Evolutionary conservation across 2,888 invertebrate genomes (phyloP), one percentile per base, ranked within the genome.

Genomic region (Exocentrus adspersus): DNA sequence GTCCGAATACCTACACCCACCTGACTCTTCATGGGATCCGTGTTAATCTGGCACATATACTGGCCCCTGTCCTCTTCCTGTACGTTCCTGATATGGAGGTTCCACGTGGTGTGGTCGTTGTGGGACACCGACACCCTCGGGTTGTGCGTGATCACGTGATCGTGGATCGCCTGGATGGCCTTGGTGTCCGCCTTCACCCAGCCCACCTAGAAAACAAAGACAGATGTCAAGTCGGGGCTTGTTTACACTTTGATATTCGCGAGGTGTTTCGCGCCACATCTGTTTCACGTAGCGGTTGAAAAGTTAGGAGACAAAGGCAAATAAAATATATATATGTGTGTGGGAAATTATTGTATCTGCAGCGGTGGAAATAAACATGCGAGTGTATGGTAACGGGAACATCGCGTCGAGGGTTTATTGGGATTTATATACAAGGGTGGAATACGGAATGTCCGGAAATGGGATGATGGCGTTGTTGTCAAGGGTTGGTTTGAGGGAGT

Each of bases 31-130:
- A 95, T 95, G 0, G 95, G 96, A 83, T 94, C 93, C 16, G 95
- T 95, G 85, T 96, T 96, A 78, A 96, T 90, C 85, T 96, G 95
- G 83, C 95, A 96, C 94, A 95, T 95, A 84, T 95, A 96, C 74
- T 91, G 89, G 24, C 96, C 96, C 51, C 90, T 88, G 82, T 97
- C 96, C 78, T 94, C 94, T 79, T 92, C 92, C 77, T 93, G 92
- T 1, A 93, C 91, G 74, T 91, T 90, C 77, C 90, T 91, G 79
- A 97, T 94, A 82, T 94, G 93, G 67, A 97, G 86, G 84, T 93
- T 94, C 96, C 96, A 96, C 76, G 91, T 92, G 69, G 90, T 87
- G 82, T 92, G 92, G 78, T 95, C 94, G 78, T 89, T 90, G 81
- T 93, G 94, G 28, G 93, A 91, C 62, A 95, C 94, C 45, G 90